Evolutionary conservation across 53 echinoderm and acorn worm species (phyloP), one percentile per base, ranked within the genome.

Genomic region (Crossaster papposus): DNA sequence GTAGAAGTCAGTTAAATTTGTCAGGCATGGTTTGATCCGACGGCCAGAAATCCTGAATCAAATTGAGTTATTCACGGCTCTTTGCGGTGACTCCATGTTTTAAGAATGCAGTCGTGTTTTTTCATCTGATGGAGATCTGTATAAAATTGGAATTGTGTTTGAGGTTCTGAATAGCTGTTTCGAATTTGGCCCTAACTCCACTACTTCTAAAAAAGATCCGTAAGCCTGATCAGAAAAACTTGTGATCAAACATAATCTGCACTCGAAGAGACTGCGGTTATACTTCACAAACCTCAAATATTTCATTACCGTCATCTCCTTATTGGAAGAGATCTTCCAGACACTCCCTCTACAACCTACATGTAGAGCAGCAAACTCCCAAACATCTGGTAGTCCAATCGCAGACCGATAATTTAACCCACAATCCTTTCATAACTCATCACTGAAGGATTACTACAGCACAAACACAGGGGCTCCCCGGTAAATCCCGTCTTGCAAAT

Each of bases 321-420:
- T 36, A 37, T 76, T 36, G 14, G 15, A 35, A 76, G 12, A 24
- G 76, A 36, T 36, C n/a, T 76, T 14, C 38, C 5, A 12, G 17
- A 34, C 2, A 76, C 17, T 18, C 76, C 76, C 36, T 29, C 36
- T 12, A n/a, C 28, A 71, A 28, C 30, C 71, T 13, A 1, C 13
- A 34, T n/a, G 17, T 11, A 44, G 76, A 24, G 26, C 44, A 0
- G 22, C 76, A 11, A 4, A 35, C n/a, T 8, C n/a, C 14, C 23
- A 2, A 51, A 70, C 84, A 83, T 83, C 71, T 83, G 83, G 24
- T 83, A 38, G 71, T 83, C 83, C 70, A 14, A 63, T 83, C 70
- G 51, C 51, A 30, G 70, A 52, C n/a, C 65, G 33, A 83, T 71
- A 44, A 26, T 50, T 78, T 50, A n/a, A 1, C 78, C 22, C 13